Conservation (phyloP, 2,797 vertebrate genomes). For the Lepidocolaptes lacrymiger region DNA sequence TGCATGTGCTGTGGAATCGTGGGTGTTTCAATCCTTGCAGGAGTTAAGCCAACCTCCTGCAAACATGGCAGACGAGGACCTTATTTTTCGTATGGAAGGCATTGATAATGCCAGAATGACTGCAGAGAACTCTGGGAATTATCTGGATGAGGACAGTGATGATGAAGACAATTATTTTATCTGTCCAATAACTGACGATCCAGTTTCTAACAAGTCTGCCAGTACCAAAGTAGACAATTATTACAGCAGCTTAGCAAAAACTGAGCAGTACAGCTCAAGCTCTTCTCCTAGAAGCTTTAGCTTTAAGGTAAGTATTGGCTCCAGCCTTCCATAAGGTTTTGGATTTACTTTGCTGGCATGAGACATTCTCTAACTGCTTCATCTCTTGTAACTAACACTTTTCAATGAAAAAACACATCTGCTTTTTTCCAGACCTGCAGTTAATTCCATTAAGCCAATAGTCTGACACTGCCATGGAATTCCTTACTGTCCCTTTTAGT, state of each 20-base stretch:
- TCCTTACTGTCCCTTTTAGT: not conserved
- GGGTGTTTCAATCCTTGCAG: constrained; percentile 6
- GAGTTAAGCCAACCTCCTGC: not conserved
- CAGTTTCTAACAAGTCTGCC: constrained; percentile 65
- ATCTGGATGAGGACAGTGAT: constrained; percentile 79
- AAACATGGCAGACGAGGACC: constrained; percentile 91
- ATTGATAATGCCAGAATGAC: constrained; percentile 76
- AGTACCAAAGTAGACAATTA: constrained; percentile 79
- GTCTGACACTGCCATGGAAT: constrained; percentile 2
- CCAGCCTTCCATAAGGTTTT: not conserved
- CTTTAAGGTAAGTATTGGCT: constrained; percentile 82
- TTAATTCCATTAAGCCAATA: constrained; percentile 28
- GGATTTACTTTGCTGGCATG: not conserved
- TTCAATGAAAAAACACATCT: not conserved
- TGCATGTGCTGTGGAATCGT: constrained; percentile 36
- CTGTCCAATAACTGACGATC: constrained; percentile 89
- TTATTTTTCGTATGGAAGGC: constrained; percentile 95
- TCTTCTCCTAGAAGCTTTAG: constrained; percentile 84
- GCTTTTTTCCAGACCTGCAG: not conserved
- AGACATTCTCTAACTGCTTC: not conserved
- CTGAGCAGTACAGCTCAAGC: constrained; percentile 75
- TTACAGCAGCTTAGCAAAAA: constrained; percentile 73
- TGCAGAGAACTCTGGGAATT: constrained; percentile 50
- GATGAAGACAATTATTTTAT: constrained; percentile 88
- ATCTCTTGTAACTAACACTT: constrained; percentile 15